Evolutionary conservation across 2,797 vertebrate species (phyloP), one percentile per base, ranked within the genome.

Genomic region (Manis crassicaudata): DNA sequence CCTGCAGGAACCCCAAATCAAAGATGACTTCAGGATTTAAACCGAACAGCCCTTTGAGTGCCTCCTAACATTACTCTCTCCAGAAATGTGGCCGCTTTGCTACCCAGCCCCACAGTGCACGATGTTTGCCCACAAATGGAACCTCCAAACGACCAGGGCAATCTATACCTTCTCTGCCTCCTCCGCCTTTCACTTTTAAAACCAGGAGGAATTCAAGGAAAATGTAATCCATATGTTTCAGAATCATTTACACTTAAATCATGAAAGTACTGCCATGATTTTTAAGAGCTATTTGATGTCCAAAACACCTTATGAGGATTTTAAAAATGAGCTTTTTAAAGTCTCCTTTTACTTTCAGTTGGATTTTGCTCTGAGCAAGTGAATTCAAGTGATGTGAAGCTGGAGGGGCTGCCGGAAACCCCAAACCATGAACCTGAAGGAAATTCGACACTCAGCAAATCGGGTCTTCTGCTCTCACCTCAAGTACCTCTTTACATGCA

Each of bases 261-360:
- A 95, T 97, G 96, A 97, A 97, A 96, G 95, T 82, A 10, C 87
- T 83, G 84, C 85, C 16, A 12, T 92, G 93, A 89, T 95, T 97
- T 98, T 98, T 97, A 98, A 98, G 97, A 97, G 97, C 97, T 65
- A 97, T 97, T 95, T 97, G 97, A 97, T 98, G 97, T 98, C 96
- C 90, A 75, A 95, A 96, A 98, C 97, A 98, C 97, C 97, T 97
- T 97, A 92, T 20, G 76, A 95, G 96, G 97, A 94, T 96, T 96
- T 97, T 95, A 70, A 82, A 96, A 98, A 97, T 96, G 96, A 97
- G 97, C 79, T 92, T 97, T 93, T 97, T 97, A 97, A 96, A 95
- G 97, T 97, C 92, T 97, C 97, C 96, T 85, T 97, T 96, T 97
- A 97, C 97, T 97, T 97, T 80, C 72, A 0, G 67, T 95, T 54